Base-by-base conservation (phyloP, 1,140 invertebrate genomes). In the fruit fly (Drosophila melanogaster) region DNA sequence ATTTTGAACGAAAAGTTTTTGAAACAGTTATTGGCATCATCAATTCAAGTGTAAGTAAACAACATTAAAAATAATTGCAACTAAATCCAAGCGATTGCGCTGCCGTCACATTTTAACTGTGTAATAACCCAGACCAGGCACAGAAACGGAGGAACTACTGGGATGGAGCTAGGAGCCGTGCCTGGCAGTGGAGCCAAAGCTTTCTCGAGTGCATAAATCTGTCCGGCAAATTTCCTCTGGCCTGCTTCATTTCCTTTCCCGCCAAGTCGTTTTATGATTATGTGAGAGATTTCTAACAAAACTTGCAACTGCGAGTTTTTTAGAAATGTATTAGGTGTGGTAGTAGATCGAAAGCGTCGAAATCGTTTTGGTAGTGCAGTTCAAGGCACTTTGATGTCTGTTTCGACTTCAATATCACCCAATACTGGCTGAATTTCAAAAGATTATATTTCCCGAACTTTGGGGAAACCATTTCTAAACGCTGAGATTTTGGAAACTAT, bases 31-130 rank as follows among this genome's bases (percentile, higher is more conserved):
- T 90, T 90, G 86, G 85, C 78, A 76, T 81, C 85, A 90, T 90
- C 86, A 90, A 90, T 90, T 90, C 81, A 79, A 90, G 86, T 73
- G 81, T 81, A 86, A 90, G 85, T 85, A 90, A 90, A 90, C 85
- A 90, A 90, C 86, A 90, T 90, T 90, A 90, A 90, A 90, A 90
- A 90, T 90, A 90, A 90, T 90, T 90, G 85, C 84, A 87, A 71
- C 84, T 89, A 87, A 87, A 89, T 89, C 79, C 84, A 90, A 50
- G 79, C 79, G 77, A 89, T 87, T 87, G 83, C 84, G 79, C 77
- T 84, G 83, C 83, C 76, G 80, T 87, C 84, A 83, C 83, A 87
- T 83, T 89, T 87, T 47, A 83, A 84, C 79, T 62, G 76, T 54
- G 61, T 66, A 86, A 81, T 86, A 64, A 83, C 81, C 73, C 58